Percentiles rank a stretch among this genome's conserved stretches.
Conservation (phyloP, 2,888 invertebrate species). For the Chorisops tibialis region DNA sequence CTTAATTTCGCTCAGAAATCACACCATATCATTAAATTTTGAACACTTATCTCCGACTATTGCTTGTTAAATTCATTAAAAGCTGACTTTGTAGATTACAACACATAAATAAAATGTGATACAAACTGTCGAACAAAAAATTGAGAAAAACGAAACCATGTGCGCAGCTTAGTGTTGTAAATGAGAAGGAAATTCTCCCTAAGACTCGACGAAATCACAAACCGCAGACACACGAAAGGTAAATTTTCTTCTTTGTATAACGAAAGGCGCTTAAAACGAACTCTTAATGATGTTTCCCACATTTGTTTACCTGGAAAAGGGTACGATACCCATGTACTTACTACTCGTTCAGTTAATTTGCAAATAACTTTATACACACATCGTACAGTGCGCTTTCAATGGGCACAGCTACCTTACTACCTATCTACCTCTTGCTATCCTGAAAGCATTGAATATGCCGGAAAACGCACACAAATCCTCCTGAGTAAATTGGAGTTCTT, state of each 20-base stretch:
- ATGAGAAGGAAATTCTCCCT: no score
- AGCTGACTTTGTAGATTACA: no score
- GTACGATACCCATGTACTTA: not conserved
- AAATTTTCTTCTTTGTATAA: constrained; percentile 18
- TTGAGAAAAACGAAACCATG: no score
- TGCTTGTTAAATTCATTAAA: no score
- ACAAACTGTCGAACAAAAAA: no score
- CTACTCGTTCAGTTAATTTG: constrained; percentile 21
- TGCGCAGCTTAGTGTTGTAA: no score
- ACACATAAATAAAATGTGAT: no score
- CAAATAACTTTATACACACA: constrained; percentile 8
- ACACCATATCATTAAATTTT: no score
- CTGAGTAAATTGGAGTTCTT: not conserved
- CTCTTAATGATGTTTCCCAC: constrained; percentile 28
- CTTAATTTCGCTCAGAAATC: no score
- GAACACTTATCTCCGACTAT: no score
- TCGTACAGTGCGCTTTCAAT: not conserved
- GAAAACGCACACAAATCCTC: not conserved
- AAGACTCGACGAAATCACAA: constrained; percentile 8
- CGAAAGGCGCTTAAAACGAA: constrained; percentile 19
- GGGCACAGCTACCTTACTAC: no score
- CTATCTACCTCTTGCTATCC: no score
- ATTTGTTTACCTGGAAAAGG: constrained; percentile 19
- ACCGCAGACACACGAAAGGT: constrained; percentile 22
- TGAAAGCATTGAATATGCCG: not conserved